phyloP scores from a whole-genome alignment of 64 coral and sea anemone genomes.

The Montipora sp. region DNA sequence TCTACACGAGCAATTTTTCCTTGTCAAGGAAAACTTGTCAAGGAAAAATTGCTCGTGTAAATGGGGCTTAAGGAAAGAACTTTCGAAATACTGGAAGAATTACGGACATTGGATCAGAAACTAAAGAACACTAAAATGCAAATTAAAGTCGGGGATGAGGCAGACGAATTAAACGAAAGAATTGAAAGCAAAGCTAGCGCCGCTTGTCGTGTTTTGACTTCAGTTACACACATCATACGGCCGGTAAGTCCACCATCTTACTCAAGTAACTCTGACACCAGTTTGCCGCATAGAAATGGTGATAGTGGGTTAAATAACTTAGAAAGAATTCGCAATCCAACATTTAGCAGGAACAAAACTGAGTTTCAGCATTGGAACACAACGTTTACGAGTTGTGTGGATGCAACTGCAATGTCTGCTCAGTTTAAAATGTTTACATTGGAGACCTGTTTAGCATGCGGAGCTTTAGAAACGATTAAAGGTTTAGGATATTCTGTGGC shows the following conservation, averaged over 20 bases:
- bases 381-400: conserved; percentile 52
- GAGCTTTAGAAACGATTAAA: conserved; percentile 57
- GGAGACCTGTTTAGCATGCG: conserved; percentile 58
- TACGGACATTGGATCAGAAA: conserved; percentile 4
- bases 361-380: conserved; percentile 47
- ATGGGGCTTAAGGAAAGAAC: conserved; percentile 30
- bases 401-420: conserved; percentile 24
- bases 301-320: neutral
- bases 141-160: conserved; percentile 55
- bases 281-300: conserved; percentile 22
- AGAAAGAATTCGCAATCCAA: neutral
- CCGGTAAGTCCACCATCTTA: neutral
- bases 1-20: too few species aligned
- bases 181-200: conserved; percentile 31
- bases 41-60: too few species aligned
- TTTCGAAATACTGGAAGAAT: conserved; percentile 20
- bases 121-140: neutral
- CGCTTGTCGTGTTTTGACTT: conserved; percentile 35
- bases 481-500: conserved; percentile 55
- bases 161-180: conserved; percentile 43
- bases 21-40: too few species aligned
- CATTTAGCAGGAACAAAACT: conserved; percentile 52
- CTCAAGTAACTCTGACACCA: neutral
- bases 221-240: neutral
- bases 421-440: conserved; percentile 63